A percentile compares a stretch with the other conserved stretches of the same genome.
phyloP scores from a whole-genome alignment of 2,888 invertebrate species.

The Tetrapedia diversipes region DNA sequence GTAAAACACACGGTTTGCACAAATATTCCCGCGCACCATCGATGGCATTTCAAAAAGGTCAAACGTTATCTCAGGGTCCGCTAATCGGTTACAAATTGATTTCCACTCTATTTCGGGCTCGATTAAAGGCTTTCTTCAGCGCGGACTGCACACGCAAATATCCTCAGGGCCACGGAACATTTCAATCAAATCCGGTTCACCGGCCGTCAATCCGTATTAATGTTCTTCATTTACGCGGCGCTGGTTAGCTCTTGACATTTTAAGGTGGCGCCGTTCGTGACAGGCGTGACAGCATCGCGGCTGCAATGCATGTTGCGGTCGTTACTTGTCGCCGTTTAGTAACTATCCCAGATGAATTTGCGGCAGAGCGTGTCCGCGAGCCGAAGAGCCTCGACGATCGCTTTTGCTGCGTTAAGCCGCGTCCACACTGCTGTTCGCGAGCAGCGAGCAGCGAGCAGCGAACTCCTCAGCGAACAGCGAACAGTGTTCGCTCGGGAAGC shows the following conservation, averaged over 20 bases:
- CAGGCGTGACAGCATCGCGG: conserved; percentile 42
- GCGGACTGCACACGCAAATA: conserved; percentile 58
- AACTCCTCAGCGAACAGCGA: no score
- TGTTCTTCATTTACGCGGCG: conserved; percentile 59
- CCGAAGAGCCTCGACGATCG: conserved; percentile 21
- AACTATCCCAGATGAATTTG: conserved; percentile 14
- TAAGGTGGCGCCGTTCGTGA: conserved; percentile 55
- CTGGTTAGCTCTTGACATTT: conserved; percentile 44
- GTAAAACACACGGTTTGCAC: no score
- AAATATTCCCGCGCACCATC: no score
- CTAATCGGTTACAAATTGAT: no score
- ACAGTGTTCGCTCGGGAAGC: no score
- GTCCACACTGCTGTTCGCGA: no score
- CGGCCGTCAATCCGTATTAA: conserved; percentile 62
- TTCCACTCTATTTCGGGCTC: no score
- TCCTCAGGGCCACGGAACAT: conserved; percentile 67
- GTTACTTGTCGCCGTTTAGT: conserved; percentile 38
- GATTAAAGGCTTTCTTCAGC: conserved; percentile 7
- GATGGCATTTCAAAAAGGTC: no score
- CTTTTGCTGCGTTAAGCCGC: no score
- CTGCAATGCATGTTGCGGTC: conserved; percentile 8
- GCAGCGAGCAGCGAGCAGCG: no score
- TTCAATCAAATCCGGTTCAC: conserved; percentile 69
- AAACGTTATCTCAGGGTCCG: no score
- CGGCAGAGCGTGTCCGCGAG: conserved; percentile 4